Evolutionary conservation across 2,797 vertebrate species (phyloP).

Genomic region (Danio tinwini): DNA sequence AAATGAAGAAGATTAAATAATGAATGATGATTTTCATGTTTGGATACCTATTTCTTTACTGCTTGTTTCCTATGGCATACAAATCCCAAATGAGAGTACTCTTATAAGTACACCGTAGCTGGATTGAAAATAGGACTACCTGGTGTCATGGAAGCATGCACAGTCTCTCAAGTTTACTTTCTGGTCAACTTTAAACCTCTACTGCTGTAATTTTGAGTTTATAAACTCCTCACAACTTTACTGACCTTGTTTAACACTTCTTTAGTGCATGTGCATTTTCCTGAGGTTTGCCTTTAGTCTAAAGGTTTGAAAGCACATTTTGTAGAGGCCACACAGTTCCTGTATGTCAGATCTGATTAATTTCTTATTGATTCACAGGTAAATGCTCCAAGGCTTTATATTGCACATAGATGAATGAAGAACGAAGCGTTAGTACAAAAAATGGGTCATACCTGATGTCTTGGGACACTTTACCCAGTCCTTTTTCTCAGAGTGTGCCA

Average conservation of each 20-base stretch:
- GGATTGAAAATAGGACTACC: too few relatives aligned
- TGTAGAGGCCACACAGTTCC: slow-evolving; percentile 52
- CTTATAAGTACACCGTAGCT: too few relatives aligned
- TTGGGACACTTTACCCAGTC: slow-evolving; percentile 39
- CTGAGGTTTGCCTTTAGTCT: background rate
- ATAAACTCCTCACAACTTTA: background rate
- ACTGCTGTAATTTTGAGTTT: background rate
- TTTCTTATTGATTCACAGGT: slow-evolving; percentile 70
- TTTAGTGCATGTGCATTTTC: background rate
- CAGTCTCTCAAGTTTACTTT: too few relatives aligned
- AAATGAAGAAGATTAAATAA: too few relatives aligned
- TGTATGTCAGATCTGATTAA: slow-evolving; percentile 69
- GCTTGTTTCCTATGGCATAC: too few relatives aligned
- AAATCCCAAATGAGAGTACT: too few relatives aligned
- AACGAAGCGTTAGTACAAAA: slow-evolving; percentile 66
- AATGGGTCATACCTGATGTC: slow-evolving; percentile 67
- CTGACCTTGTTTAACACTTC: slow-evolving; percentile 3
- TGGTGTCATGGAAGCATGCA: too few relatives aligned
- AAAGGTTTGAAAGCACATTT: slow-evolving; percentile 16
- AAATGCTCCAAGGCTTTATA: slow-evolving; percentile 62
- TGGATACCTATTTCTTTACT: too few relatives aligned
- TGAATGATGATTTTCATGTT: too few relatives aligned
- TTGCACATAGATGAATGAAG: slow-evolving; percentile 62
- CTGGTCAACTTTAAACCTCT: too few relatives aligned
- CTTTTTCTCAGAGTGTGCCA: background rate